Conservation (phyloP, 2,797 vertebrate species). For the Poecilia velifera region DNA sequence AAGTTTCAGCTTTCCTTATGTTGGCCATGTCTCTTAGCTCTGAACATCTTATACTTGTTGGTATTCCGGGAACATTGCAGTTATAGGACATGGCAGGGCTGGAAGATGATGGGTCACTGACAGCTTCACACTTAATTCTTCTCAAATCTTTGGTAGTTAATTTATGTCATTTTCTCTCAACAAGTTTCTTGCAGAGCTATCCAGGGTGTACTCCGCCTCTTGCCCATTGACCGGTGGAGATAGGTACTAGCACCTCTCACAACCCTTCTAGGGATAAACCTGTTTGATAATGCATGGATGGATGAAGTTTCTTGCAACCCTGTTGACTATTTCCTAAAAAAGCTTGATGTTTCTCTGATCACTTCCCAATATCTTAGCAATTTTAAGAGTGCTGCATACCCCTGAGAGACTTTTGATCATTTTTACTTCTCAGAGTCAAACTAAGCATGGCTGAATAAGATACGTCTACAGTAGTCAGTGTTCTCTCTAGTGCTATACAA, state of each 20-base stretch:
- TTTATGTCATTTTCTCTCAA: background rate
- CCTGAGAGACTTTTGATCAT: background rate
- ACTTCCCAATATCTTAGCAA: background rate
- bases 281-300: too few relatives aligned
- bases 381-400: background rate
- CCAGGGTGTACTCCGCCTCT: too few relatives aligned
- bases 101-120: too few relatives aligned
- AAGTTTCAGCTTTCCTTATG: too few relatives aligned
- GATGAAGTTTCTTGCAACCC: background rate
- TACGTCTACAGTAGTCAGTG: background rate
- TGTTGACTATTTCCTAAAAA: background rate
- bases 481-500: background rate
- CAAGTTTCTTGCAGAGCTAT: too few relatives aligned
- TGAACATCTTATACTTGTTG: too few relatives aligned
- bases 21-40: too few relatives aligned
- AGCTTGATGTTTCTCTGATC: background rate
- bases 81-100: too few relatives aligned
- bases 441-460: background rate
- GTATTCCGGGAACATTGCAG: too few relatives aligned
- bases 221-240: too few relatives aligned
- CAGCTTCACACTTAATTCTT: background rate
- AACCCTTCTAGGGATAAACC: too few relatives aligned
- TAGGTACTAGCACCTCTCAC: too few relatives aligned
- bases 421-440: background rate
- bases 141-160: background rate